These are phyloP conservation scores for Lucilia sericata DNA, from an alignment of 1,140 invertebrate species.

Conservation along the genomic window DNA sequence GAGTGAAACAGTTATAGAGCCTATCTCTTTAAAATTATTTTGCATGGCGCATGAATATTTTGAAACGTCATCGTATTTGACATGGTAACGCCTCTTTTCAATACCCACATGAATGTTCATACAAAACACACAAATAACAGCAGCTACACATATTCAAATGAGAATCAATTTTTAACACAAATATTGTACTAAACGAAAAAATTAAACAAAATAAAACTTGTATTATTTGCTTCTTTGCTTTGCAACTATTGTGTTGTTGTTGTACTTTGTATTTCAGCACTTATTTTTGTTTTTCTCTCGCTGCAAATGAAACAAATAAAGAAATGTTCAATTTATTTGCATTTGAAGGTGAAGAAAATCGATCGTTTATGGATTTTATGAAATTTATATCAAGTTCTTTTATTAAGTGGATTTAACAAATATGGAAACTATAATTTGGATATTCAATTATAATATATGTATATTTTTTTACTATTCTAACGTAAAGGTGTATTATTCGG, in stretches of 20 bases:
- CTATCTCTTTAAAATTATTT: neutral
- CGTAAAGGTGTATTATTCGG: no score
- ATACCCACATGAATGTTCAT: constrained; percentile 56
- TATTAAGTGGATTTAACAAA: no score
- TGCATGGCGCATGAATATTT: constrained; percentile 60
- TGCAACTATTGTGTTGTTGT: neutral
- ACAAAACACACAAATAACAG: neutral
- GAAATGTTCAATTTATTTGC: neutral
- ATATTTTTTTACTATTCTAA: no score
- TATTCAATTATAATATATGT: no score
- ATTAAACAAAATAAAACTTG: neutral
- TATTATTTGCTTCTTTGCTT: neutral
- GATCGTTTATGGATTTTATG: constrained; percentile 37
- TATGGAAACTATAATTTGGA: no score
- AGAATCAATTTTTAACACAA: neutral
- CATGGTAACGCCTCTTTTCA: constrained; percentile 62
- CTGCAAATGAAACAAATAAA: constrained; percentile 8
- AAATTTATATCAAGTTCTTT: no score
- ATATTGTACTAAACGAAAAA: neutral
- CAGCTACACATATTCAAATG: neutral
- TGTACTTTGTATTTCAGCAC: neutral
- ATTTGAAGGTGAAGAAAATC: constrained; percentile 28
- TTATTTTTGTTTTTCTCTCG: neutral
- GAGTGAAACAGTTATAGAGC: neutral
- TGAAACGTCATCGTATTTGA: constrained; percentile 50